Percentiles rank a stretch among this genome's conserved stretches.
Conservation (phyloP, 1,140 invertebrate species). For the Papilio polyxenes region DNA sequence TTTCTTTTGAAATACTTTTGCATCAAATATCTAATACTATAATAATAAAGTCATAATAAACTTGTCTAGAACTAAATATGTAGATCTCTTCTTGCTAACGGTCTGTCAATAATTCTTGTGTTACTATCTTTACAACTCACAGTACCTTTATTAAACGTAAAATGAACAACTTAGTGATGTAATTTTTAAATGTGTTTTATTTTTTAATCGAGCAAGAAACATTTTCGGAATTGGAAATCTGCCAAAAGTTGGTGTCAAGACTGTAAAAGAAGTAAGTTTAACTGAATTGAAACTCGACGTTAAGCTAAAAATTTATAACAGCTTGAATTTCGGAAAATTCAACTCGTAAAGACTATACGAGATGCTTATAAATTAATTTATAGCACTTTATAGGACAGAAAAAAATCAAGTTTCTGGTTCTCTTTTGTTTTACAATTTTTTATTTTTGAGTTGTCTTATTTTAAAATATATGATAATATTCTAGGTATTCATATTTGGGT, state of each 20-base stretch:
- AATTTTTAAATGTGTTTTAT: not conserved
- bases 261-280: not conserved
- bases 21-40: no score
- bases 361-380: no score
- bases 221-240: not conserved
- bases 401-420: no score
- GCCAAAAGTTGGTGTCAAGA: slow-evolving; percentile 13
- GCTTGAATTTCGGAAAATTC: not conserved
- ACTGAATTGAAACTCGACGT: slow-evolving; percentile 2
- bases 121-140: not conserved
- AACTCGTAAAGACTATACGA: not conserved
- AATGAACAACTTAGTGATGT: not conserved
- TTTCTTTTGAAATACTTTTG: no score
- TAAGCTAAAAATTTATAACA: slow-evolving; percentile 9
- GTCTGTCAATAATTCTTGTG: not conserved
- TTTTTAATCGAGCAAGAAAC: slow-evolving; percentile 4
- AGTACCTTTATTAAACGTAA: not conserved
- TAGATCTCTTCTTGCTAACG: no score
- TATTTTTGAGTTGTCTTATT: no score
- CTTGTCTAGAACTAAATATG: no score
- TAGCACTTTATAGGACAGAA: no score
- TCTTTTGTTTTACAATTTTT: no score
- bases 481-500: no score
- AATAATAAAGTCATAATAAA: not conserved
- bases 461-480: no score